A percentile compares a stretch with the other conserved stretches of the same genome.
Evolutionary conservation across 2,888 invertebrate species (phyloP).

Genomic region (Tromatobia lineatoria): DNA sequence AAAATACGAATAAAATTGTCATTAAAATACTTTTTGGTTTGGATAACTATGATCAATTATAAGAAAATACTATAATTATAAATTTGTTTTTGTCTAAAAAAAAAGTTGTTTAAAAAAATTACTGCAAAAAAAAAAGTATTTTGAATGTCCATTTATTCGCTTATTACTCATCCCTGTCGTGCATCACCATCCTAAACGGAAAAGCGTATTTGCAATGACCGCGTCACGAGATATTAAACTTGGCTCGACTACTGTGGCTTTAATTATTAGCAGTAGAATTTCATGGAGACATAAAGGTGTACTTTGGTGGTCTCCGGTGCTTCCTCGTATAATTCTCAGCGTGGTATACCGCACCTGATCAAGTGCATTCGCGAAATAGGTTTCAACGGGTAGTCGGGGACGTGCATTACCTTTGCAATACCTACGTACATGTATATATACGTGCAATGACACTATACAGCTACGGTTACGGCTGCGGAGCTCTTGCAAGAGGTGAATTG

Average conservation of each 20-base stretch:
- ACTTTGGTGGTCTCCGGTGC: background rate
- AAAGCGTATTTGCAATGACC: background rate
- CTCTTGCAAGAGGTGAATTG: constrained; percentile 45
- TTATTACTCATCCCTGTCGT: too few relatives aligned
- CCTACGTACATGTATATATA: background rate
- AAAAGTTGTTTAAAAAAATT: too few relatives aligned
- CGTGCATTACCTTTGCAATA: constrained; percentile 21
- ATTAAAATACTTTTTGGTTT: too few relatives aligned
- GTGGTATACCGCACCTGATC: constrained; percentile 2
- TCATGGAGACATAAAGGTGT: constrained; percentile 3
- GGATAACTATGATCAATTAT: too few relatives aligned
- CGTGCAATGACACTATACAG: constrained; percentile 1
- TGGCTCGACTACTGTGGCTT: background rate
- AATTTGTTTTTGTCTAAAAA: too few relatives aligned
- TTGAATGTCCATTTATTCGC: too few relatives aligned
- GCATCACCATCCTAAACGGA: background rate
- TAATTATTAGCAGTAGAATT: constrained; percentile 14
- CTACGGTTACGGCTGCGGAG: background rate
- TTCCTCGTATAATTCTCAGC: background rate
- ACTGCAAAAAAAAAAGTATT: too few relatives aligned
- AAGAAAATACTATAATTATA: too few relatives aligned
- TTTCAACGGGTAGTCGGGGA: background rate
- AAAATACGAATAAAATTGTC: too few relatives aligned
- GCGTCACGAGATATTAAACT: background rate
- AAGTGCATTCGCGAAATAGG: constrained; percentile 21